A percentile compares a stretch with the other conserved stretches of the same genome.
Conservation (phyloP, 1,140 invertebrate species). For the Orius insidiosus region DNA sequence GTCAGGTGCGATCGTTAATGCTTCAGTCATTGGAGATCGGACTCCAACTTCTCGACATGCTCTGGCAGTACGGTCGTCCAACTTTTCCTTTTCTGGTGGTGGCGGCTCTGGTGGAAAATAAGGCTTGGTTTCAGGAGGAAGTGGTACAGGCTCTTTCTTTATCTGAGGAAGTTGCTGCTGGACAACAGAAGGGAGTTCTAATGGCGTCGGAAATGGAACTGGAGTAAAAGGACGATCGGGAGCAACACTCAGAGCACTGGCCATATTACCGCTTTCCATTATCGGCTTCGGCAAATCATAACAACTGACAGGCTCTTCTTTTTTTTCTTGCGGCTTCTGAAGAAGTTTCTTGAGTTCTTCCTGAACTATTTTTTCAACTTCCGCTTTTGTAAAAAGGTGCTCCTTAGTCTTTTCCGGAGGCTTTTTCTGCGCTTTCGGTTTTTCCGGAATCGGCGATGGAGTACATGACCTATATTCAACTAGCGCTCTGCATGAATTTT, state of each 20-base stretch:
- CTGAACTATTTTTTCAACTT: constrained; percentile 17
- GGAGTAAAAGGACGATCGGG: constrained; percentile 20
- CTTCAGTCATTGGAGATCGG: constrained; percentile 38
- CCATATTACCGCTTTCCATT: constrained; percentile 14
- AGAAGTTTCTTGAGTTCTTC: constrained; percentile 16
- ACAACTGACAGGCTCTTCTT: neutral
- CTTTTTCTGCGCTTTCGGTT: constrained; percentile 4
- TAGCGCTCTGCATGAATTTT: neutral
- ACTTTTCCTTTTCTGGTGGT: constrained; percentile 16
- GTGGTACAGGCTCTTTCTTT: constrained; percentile 1
- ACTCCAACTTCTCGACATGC: constrained; percentile 16
- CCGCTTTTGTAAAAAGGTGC: constrained; percentile 14
- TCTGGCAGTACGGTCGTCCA: constrained; percentile 2
- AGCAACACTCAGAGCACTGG: constrained; percentile 18
- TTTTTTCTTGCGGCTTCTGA: neutral
- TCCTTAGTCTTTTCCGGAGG: neutral
- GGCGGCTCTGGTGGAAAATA: constrained; percentile 4
- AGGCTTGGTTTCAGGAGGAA: neutral
- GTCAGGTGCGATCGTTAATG: constrained; percentile 47
- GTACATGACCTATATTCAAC: neutral
- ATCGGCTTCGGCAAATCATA: constrained; percentile 14
- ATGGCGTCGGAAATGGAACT: constrained; percentile 11
- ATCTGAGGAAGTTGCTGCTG: neutral
- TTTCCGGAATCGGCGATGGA: neutral
- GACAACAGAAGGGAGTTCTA: neutral